Evolutionary conservation across 2,113 vertebrate species (phyloP), one percentile per base, ranked within the genome.

Genomic region (Eira barbara): DNA sequence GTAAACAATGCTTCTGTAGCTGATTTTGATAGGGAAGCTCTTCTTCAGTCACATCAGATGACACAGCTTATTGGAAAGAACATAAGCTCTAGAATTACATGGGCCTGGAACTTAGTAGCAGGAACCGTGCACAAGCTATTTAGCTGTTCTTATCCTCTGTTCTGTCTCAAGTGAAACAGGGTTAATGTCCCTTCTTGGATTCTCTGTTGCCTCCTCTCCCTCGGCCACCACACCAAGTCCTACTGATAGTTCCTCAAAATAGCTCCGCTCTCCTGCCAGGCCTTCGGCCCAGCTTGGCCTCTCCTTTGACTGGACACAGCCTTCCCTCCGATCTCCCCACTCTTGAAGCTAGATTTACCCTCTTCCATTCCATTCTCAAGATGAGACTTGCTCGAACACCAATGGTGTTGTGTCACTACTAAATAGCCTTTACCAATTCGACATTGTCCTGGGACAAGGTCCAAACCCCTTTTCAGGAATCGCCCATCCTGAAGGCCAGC

Each of bases 351-450:
- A 0, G 17, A 34, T 21, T 80, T 34, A 0, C 8, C 4, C 13
- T 45, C 27, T 49, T 87, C 65, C 47, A n/a, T 45, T 25, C 73
- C 10, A 31, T 59, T 61, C 74, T 96, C 63, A 47, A 55, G 55
- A 39, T 2, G 8, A 78, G 11, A 14, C 36, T 85, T 71, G 9
- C 36, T 73, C 39, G 85, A 45, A 67, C 29, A 85, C 73, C 82
- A 63, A 63, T n/a, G 0, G 0, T 18, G 31, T 0, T 8, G 14
- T 20, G 52, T 92, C 69, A 17, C 25, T 17, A 2, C 82, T 49
- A 47, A 25, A n/a, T 27, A 42, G 31, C 13, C 86, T 93, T 65
- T 31, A 47, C 3, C 14, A 13, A 80, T 18, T 31, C n/a, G 61
- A 34, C 78, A 9, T 18, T 18, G 59, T 9, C 21, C 49, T 31